These are phyloP conservation scores for Acleris sparsana DNA, from an alignment of 2,888 invertebrate species.

Conservation along the genomic window DNA sequence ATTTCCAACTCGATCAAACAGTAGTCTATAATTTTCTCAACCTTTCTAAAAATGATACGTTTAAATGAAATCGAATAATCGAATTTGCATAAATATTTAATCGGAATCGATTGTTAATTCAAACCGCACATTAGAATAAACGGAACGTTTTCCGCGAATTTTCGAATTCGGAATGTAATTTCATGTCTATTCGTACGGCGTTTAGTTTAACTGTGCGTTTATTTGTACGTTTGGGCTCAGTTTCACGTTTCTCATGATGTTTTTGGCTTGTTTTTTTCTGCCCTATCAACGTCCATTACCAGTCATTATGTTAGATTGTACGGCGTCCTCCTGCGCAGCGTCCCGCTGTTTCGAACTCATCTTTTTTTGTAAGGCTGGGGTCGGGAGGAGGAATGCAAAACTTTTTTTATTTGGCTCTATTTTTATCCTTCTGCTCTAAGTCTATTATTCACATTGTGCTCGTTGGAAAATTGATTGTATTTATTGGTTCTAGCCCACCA, in stretches of 20 bases:
- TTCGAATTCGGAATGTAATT: constrained; percentile 41
- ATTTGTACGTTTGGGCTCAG: constrained; percentile 37
- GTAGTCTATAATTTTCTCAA: constrained; percentile 56
- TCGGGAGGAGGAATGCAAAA: constrained; percentile 34
- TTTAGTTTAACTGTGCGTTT: not conserved
- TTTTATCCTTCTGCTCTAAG: not conserved
- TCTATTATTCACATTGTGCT: too few relatives aligned
- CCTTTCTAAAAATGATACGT: constrained; percentile 48
- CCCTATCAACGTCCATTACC: constrained; percentile 70
- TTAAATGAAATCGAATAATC: constrained; percentile 41
- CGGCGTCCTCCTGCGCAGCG: constrained; percentile 58
- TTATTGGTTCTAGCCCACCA: too few relatives aligned
- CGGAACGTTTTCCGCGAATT: constrained; percentile 47
- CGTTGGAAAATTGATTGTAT: too few relatives aligned
- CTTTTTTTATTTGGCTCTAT: constrained; percentile 7
- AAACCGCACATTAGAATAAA: constrained; percentile 54
- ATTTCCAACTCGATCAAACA: constrained; percentile 50
- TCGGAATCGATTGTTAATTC: constrained; percentile 47
- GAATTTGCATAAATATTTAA: constrained; percentile 51
- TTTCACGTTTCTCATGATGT: constrained; percentile 46
- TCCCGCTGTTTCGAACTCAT: constrained; percentile 60
- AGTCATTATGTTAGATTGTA: constrained; percentile 70
- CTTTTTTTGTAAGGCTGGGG: constrained; percentile 46
- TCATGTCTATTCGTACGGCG: constrained; percentile 6
- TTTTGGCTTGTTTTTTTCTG: constrained; percentile 52